Percentiles rank a stretch among this genome's conserved stretches.
These are phyloP conservation scores for Eremophila alpestris DNA, from an alignment of 2,797 vertebrate genomes.

Conservation along the genomic window DNA sequence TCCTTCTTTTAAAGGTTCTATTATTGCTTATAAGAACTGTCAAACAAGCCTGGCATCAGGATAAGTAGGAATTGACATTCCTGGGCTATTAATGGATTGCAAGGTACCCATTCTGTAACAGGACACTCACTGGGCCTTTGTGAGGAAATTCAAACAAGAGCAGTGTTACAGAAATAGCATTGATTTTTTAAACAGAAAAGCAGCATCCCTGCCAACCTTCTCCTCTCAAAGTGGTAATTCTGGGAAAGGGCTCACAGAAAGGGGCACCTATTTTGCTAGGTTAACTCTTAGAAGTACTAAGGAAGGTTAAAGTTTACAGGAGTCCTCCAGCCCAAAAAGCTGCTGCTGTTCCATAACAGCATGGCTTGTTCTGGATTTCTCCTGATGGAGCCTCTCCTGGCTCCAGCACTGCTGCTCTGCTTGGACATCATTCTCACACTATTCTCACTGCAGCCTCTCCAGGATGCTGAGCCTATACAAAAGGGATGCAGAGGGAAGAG, in stretches of 20 bases:
- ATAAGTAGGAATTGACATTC: background rate
- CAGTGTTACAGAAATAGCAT: no score
- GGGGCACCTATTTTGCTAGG: background rate
- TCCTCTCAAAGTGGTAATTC: background rate
- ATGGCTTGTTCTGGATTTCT: background rate
- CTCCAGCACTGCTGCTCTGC: background rate
- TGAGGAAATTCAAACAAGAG: background rate
- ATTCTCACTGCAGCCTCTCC: background rate
- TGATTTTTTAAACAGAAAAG: background rate
- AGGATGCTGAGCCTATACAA: rapidly evolving
- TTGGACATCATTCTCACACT: background rate
- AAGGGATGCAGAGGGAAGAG: background rate
- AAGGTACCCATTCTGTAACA: rapidly evolving
- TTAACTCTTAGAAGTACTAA: background rate
- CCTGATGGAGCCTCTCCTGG: background rate
- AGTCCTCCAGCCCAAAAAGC: background rate
- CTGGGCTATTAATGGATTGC: rapidly evolving
- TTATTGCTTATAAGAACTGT: background rate
- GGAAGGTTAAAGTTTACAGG: background rate
- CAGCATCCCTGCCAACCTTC: background rate
- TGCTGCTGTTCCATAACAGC: background rate
- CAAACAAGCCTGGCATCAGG: background rate
- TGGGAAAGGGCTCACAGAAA: background rate
- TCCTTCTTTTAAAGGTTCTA: background rate
- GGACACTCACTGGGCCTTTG: background rate